Percentiles rank a stretch among this genome's conserved stretches.
phyloP scores from a whole-genome alignment of 1,140 invertebrate species.

The Colletes gigas region DNA sequence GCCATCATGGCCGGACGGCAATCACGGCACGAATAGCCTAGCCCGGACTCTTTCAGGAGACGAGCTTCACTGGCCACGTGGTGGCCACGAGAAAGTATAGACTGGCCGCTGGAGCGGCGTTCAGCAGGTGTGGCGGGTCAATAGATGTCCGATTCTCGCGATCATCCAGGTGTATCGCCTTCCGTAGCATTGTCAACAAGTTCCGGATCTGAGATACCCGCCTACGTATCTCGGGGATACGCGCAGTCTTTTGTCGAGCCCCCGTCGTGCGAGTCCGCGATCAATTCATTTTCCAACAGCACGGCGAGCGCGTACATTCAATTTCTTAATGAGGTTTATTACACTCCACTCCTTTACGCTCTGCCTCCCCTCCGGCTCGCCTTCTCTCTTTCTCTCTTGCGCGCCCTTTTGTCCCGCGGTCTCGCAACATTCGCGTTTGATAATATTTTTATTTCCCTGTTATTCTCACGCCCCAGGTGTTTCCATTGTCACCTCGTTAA shows the following conservation, averaged over 20 bases:
- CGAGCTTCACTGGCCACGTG: constrained; percentile 79
- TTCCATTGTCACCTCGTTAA: constrained; percentile 48
- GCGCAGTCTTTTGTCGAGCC: constrained; percentile 40
- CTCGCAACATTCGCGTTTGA: constrained; percentile 45
- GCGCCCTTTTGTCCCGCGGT: constrained; percentile 35
- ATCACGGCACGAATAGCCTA: constrained; percentile 69
- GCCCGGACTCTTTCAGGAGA: constrained; percentile 73
- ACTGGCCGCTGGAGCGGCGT: constrained; percentile 41
- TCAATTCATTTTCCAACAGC: constrained; percentile 52
- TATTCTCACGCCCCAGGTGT: constrained; percentile 47
- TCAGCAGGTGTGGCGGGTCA: constrained; percentile 61
- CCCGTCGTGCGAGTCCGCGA: constrained; percentile 45
- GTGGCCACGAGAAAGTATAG: constrained; percentile 71
- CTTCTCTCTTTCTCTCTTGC: background rate
- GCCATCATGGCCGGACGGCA: constrained; percentile 59
- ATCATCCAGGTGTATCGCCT: constrained; percentile 81
- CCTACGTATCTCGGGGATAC: constrained; percentile 48
- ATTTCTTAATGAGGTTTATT: constrained; percentile 62
- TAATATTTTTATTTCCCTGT: constrained; percentile 51
- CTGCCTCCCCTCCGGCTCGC: background rate
- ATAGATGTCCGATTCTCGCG: constrained; percentile 72
- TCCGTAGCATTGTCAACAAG: constrained; percentile 80
- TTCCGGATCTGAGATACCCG: constrained; percentile 79
- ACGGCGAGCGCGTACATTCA: constrained; percentile 51
- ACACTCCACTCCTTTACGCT: constrained; percentile 32